Conservation (phyloP, 2,113 vertebrate genomes). For the Zosterops japonicus region DNA sequence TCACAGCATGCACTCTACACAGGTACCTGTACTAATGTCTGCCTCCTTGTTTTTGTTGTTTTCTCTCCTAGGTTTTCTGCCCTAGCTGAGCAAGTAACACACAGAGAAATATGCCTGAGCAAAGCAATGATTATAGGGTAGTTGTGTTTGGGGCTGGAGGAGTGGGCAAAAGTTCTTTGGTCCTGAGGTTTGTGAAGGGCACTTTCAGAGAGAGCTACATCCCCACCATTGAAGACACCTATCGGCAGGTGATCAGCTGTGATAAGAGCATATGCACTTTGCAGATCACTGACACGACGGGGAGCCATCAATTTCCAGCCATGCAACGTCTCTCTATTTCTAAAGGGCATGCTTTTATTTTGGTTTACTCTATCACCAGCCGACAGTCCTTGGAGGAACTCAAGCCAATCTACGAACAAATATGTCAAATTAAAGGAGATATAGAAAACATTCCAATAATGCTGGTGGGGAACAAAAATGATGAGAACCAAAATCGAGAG, state of each 20-base stretch:
- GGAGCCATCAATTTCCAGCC: constrained; percentile 84
- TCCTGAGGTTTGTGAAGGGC: constrained; percentile 82
- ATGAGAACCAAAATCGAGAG: constrained; percentile 79
- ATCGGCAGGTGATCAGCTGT: constrained; percentile 85
- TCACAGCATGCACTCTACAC: background rate
- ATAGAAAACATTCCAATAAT: constrained; percentile 83
- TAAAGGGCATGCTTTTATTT: constrained; percentile 83
- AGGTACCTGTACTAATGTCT: background rate
- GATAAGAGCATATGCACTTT: constrained; percentile 86
- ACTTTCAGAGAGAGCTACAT: constrained; percentile 85
- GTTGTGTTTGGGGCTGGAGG: constrained; percentile 84
- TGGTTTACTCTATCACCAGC: constrained; percentile 84
- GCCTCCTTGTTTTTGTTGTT: background rate
- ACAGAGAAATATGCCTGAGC: constrained; percentile 78
- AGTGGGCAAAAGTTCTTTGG: constrained; percentile 84
- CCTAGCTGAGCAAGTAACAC: background rate
- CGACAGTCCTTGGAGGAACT: constrained; percentile 82
- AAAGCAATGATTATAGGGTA: constrained; percentile 85
- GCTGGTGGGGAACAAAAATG: constrained; percentile 84
- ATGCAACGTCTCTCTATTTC: constrained; percentile 86
- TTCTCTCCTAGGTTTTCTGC: constrained; percentile 38
- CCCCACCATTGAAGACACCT: constrained; percentile 84
- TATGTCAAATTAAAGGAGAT: constrained; percentile 85
- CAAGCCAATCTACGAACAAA: constrained; percentile 82
- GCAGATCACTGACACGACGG: constrained; percentile 85